Evolutionary conservation across 2,888 invertebrate species (phyloP), one percentile per base, ranked within the genome.

Genomic region (Therioaphis trifolii): DNA sequence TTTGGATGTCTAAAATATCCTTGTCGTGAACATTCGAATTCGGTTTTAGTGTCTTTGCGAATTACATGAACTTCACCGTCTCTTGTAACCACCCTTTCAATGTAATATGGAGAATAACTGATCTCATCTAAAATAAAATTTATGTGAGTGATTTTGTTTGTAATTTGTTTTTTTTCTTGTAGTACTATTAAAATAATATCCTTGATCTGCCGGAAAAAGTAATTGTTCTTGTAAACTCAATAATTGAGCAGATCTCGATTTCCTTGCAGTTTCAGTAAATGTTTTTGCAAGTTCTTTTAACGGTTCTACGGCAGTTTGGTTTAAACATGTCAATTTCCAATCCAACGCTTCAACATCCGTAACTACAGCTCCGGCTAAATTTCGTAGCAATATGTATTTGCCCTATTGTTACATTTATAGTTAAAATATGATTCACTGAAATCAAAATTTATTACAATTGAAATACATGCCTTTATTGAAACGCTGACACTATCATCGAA

Each of bases 401-500:
- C 93, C 93, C 91, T 91, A 46, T 5, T n/a, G 43, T 52, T n/a
- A n/a, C n/a, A n/a, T n/a, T n/a, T n/a, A n/a, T n/a, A n/a, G 7
- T 52, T 24, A 3, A 35, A n/a, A 27, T 18, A 1, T 79, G n/a
- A n/a, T n/a, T n/a, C n/a, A n/a, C n/a, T 80, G 24, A 27, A 55
- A 46, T 21, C 35, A 29, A 12, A 27, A 63, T 55, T 58, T 29
- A 15, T 29, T 5, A 46, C 2, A 12, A 29, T 27, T 24, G 4
- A 35, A 61, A 24, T 29, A 11, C 74, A 63, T 85, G 90, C 91
- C 90, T 94, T 94, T 86, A 94, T 94, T 87, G 93, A 92, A 24
- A 93, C 91, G 71, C 93, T 93, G 24, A 92, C 92, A 0, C 92
- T 89, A 87, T 94, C 94, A 87, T 94, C 94, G 87, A 94, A 94